These are phyloP conservation scores for Myrmecobius fasciatus DNA, from an alignment of 2,113 vertebrate species.

Conservation along the genomic window DNA sequence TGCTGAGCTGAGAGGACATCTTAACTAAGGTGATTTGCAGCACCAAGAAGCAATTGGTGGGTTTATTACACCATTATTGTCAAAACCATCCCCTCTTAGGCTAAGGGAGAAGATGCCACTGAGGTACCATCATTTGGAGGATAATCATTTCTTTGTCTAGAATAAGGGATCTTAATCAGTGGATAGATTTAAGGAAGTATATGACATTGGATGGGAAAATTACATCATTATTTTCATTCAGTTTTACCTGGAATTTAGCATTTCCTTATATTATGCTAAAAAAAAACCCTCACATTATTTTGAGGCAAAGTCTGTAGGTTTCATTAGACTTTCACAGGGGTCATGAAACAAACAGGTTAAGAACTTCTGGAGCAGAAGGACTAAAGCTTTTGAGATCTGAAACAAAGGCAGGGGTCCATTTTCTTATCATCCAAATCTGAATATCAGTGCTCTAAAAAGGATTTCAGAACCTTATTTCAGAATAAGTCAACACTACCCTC, in stretches of 20 bases:
- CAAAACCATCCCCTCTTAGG: background rate
- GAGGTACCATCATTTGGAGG: background rate
- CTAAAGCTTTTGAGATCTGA: background rate
- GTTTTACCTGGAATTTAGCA: background rate
- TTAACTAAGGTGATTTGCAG: background rate
- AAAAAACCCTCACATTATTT: background rate
- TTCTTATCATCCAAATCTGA: background rate
- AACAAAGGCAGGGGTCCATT: background rate
- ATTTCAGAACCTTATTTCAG: background rate
- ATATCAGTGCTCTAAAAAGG: conserved; percentile 10
- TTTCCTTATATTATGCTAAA: background rate
- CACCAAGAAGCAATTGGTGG: background rate
- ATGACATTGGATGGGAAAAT: background rate
- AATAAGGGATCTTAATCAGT: background rate
- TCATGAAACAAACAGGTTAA: background rate
- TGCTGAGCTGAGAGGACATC: background rate
- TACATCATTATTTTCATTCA: background rate
- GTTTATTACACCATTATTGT: background rate
- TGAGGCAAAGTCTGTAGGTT: background rate
- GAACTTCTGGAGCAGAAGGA: background rate
- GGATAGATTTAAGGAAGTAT: background rate
- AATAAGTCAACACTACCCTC: background rate
- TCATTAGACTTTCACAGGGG: background rate
- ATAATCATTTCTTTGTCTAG: background rate
- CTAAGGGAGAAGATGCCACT: background rate